Conservation (phyloP, 2,797 vertebrate species). For the Alectoris magna region DNA sequence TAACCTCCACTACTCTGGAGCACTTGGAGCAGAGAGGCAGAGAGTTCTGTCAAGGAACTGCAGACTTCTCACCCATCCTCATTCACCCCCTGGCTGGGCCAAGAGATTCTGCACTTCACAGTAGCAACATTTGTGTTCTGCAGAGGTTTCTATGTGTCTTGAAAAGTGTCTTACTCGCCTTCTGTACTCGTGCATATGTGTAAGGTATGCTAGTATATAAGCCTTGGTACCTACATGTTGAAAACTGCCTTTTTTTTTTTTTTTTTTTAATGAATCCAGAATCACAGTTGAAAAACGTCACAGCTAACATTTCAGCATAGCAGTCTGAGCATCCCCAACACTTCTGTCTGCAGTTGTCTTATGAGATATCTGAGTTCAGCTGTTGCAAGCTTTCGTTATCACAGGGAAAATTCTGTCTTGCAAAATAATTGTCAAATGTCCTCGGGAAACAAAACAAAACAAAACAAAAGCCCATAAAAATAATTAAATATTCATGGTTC, state of each 20-base stretch:
- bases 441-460: constrained; percentile 28
- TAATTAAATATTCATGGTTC: constrained; percentile 35
- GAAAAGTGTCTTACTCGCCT: not conserved
- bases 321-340: constrained; percentile 28
- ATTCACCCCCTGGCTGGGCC: not conserved
- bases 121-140: not conserved
- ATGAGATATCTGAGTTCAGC: constrained; percentile 52
- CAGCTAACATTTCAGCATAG: constrained; percentile 1
- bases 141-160: not conserved
- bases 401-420: constrained; percentile 16
- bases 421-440: constrained; percentile 47
- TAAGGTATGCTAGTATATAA: not conserved
- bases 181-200: rapidly evolving
- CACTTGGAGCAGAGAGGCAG: rapidly evolving
- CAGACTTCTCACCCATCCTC: not conserved
- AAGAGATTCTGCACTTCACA: not conserved
- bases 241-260: not conserved
- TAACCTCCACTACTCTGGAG: not conserved
- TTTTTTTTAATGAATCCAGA: not conserved
- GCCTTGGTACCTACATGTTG: not conserved
- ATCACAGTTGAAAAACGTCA: constrained; percentile 42
- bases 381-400: constrained; percentile 3
- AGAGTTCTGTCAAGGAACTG: rapidly evolving
- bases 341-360: constrained; percentile 46
- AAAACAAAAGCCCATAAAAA: not conserved